These are phyloP conservation scores for Protonemura montana DNA, from an alignment of 2,888 invertebrate species.

Conservation along the genomic window DNA sequence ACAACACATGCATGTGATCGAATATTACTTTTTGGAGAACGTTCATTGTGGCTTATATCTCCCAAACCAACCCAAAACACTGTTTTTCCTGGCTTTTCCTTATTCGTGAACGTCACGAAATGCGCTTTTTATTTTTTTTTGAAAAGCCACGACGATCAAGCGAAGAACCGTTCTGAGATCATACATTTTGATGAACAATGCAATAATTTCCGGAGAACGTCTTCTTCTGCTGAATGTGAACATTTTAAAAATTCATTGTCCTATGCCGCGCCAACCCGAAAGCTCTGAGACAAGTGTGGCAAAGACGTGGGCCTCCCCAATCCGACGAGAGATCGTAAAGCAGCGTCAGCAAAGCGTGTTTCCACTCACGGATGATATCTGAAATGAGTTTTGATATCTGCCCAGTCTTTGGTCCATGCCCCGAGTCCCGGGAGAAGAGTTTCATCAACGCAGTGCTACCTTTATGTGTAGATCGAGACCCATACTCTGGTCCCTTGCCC, in stretches of 20 bases:
- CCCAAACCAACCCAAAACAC: too few relatives aligned
- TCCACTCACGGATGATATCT: background rate
- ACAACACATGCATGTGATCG: background rate
- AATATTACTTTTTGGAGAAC: background rate
- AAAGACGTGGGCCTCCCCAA: background rate
- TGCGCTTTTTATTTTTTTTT: too few relatives aligned
- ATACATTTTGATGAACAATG: background rate
- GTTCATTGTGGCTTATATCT: background rate
- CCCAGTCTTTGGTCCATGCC: background rate
- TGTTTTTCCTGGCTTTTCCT: too few relatives aligned
- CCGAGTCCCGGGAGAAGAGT: background rate
- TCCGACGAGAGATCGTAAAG: background rate
- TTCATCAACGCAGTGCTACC: background rate
- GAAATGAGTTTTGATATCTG: background rate
- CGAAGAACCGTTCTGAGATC: background rate
- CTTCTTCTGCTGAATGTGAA: background rate
- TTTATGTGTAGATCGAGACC: background rate
- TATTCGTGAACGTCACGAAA: too few relatives aligned
- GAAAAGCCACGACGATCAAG: background rate
- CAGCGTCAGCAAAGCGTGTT: background rate
- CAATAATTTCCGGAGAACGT: background rate
- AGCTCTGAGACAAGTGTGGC: too few relatives aligned
- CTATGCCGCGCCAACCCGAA: too few relatives aligned
- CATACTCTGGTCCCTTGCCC: background rate
- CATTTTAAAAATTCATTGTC: background rate